phyloP scores from a whole-genome alignment of 2,113 vertebrate species.

The Turdus rufiventris region DNA sequence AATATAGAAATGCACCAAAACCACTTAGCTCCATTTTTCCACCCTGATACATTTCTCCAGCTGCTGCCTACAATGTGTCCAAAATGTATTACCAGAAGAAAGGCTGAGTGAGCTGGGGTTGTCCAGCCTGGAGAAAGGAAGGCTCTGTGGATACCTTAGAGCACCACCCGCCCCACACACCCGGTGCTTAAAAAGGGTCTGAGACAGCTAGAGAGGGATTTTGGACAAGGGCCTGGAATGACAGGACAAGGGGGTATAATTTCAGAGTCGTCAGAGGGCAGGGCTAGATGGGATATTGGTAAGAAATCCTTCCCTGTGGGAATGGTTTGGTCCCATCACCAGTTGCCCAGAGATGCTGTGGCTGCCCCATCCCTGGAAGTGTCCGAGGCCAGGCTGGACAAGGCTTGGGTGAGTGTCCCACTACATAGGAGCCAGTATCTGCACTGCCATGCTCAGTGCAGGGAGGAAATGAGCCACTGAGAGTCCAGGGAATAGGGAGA shows the following conservation, averaged over 20 bases:
- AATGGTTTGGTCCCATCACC: neutral
- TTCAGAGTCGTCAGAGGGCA: neutral
- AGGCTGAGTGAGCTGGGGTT: neutral
- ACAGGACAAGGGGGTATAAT: neutral
- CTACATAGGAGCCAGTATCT: neutral
- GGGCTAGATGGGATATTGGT: neutral
- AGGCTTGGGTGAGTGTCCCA: neutral
- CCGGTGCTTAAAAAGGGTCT: neutral
- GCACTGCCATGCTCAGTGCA: neutral
- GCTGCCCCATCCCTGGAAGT: neutral
- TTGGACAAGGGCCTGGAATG: neutral
- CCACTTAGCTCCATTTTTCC: neutral
- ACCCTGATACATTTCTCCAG: neutral
- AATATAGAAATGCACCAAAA: neutral
- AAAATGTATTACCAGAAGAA: neutral
- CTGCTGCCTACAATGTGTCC: neutral
- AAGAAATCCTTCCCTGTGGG: neutral
- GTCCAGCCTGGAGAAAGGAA: neutral
- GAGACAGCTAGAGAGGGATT: neutral
- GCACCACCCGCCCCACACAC: no score
- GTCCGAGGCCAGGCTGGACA: neutral
- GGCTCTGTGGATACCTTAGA: rapidly evolving
- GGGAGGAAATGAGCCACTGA: neutral
- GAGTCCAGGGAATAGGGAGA: neutral
- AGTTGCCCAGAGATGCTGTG: neutral